Conservation (phyloP, 1,140 invertebrate genomes). For the Diplogasteroides magnus region DNA sequence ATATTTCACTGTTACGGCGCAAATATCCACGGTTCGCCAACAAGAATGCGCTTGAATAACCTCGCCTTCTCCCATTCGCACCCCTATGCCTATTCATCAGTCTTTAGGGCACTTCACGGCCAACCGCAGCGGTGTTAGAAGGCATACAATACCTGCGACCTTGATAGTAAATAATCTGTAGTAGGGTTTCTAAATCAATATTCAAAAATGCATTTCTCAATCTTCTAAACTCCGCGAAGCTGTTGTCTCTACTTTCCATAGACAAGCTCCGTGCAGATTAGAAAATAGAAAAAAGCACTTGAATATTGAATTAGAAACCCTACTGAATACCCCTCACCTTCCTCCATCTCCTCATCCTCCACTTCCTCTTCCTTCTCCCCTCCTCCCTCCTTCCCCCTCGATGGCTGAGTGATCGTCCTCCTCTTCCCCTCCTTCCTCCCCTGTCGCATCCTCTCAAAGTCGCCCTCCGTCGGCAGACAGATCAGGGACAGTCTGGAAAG, state of each 20-base stretch:
- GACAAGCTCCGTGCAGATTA: not conserved
- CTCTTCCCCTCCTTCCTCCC: constrained; percentile 2
- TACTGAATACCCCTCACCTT: too few relatives aligned
- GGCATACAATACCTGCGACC: too few relatives aligned
- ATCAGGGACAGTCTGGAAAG: constrained; percentile 4
- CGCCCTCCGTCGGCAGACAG: not conserved
- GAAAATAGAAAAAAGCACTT: constrained; percentile 5
- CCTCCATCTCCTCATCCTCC: not conserved
- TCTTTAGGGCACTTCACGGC: too few relatives aligned
- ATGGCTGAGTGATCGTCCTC: not conserved
- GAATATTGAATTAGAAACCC: constrained; percentile 1
- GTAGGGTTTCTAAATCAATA: too few relatives aligned
- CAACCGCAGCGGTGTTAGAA: too few relatives aligned
- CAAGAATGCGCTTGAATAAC: too few relatives aligned
- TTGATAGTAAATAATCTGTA: too few relatives aligned
- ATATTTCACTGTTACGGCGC: too few relatives aligned
- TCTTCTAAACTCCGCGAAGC: not conserved
- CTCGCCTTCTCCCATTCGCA: too few relatives aligned
- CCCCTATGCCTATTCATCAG: too few relatives aligned
- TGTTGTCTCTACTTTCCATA: constrained; percentile 3
- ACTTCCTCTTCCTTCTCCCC: constrained; percentile 1
- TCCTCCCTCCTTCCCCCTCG: constrained; percentile 3
- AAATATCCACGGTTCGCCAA: too few relatives aligned
- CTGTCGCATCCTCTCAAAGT: constrained; percentile 1
- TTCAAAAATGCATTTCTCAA: constrained; percentile 12